A percentile compares a stretch with the other conserved stretches of the same genome.
phyloP scores from a whole-genome alignment of 64 coral and sea anemone genomes.

The Exaiptasia diaphana region DNA sequence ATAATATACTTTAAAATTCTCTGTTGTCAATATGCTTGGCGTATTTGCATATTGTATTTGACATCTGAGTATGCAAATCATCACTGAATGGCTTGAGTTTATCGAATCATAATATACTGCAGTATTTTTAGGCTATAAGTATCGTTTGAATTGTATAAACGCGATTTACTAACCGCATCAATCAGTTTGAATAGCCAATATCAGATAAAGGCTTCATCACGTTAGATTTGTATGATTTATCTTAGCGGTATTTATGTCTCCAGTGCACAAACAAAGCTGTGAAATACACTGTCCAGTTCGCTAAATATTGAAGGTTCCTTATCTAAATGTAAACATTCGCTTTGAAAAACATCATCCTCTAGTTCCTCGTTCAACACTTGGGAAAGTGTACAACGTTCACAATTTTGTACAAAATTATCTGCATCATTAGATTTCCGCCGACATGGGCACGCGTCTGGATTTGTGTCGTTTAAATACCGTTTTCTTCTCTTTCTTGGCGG shows the following conservation, averaged over 20 bases:
- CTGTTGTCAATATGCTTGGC: too few species aligned
- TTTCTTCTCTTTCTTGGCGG: neutral
- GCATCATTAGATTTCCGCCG: neutral
- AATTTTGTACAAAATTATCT: neutral
- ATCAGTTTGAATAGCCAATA: too few species aligned
- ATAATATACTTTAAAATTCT: too few species aligned
- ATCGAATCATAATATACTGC: too few species aligned
- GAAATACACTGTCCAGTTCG: slow-evolving; percentile 85
- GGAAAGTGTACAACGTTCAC: slow-evolving; percentile 55
- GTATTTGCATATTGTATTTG: too few species aligned
- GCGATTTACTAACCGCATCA: too few species aligned
- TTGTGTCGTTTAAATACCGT: neutral
- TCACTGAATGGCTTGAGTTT: too few species aligned
- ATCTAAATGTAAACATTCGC: slow-evolving; percentile 25
- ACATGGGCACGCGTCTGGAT: neutral
- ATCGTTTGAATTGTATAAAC: too few species aligned
- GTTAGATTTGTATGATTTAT: too few species aligned
- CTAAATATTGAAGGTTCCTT: slow-evolving; percentile 68
- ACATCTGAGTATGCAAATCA: too few species aligned
- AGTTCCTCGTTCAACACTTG: slow-evolving; percentile 39
- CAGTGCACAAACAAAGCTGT: slow-evolving; percentile 85
- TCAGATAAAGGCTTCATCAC: too few species aligned
- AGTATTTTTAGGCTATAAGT: too few species aligned
- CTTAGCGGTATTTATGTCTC: slow-evolving; percentile 64
- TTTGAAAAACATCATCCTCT: slow-evolving; percentile 55